Conservation (phyloP, 92 coral and sea anemone genomes). For the Hydrozoanthus gracilis region DNA sequence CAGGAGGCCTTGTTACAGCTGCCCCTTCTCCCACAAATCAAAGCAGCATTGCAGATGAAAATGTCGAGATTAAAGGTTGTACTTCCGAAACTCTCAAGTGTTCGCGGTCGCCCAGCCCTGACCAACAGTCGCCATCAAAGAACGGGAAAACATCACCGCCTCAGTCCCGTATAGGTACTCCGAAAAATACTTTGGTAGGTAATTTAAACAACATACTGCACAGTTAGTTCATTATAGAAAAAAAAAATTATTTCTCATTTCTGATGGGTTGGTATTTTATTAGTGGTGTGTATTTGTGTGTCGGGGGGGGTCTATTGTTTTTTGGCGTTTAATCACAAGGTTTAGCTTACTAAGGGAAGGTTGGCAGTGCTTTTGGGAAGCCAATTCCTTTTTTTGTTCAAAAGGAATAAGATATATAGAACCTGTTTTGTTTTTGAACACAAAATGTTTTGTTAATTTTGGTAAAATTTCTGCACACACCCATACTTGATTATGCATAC, state of each 20-base stretch:
- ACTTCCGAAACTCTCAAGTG: not conserved
- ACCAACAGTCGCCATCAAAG: not conserved
- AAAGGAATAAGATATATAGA: no score
- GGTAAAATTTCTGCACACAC: no score
- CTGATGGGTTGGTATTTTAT: no score
- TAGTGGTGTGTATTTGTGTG: no score
- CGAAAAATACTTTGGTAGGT: constrained; percentile 16
- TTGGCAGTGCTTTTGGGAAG: no score
- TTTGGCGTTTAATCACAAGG: no score
- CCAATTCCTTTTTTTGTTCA: no score
- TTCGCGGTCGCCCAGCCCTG: not conserved
- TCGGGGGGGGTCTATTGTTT: no score
- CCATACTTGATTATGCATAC: no score
- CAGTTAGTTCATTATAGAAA: not conserved
- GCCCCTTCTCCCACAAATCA: constrained; percentile 79
- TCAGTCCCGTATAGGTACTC: not conserved
- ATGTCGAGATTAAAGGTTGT: constrained; percentile 1
- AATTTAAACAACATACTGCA: not conserved
- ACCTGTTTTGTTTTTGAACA: no score
- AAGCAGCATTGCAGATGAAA: not conserved
- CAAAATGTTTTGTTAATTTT: no score
- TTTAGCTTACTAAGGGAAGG: no score
- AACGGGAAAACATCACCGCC: constrained; percentile 1
- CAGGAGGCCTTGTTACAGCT: constrained; percentile 86
- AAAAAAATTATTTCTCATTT: not conserved